Conservation (phyloP, 2,797 vertebrate species). For the Todus mexicanus region DNA sequence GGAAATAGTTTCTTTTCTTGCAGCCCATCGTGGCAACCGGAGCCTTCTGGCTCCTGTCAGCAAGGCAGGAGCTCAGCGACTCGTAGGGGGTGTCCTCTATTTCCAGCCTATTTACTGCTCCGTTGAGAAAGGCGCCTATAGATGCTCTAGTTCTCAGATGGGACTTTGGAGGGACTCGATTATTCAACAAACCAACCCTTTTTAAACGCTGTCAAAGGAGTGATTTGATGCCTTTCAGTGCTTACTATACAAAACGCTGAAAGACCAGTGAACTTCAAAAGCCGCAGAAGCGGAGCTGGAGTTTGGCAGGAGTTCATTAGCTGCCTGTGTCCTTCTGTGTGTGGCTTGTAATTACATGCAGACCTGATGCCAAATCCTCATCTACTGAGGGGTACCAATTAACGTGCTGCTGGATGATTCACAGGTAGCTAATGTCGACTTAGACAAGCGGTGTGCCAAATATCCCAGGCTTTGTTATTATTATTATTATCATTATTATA, state of each 20-base stretch:
- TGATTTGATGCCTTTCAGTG: slow-evolving; percentile 74
- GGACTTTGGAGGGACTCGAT: slow-evolving; percentile 55
- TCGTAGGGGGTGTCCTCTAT: slow-evolving; percentile 12
- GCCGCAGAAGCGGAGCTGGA: slow-evolving; percentile 66
- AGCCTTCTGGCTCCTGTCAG: neutral
- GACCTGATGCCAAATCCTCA: slow-evolving; percentile 70
- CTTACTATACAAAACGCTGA: slow-evolving; percentile 71
- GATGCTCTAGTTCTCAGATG: slow-evolving; percentile 64
- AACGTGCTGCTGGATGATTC: slow-evolving; percentile 67
- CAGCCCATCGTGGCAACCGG: neutral
- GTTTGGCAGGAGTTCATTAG: slow-evolving; percentile 74
- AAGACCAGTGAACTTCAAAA: slow-evolving; percentile 73
- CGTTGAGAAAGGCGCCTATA: slow-evolving; percentile 36
- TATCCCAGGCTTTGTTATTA: neutral
- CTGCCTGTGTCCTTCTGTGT: slow-evolving; percentile 76
- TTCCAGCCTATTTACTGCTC: slow-evolving; percentile 41
- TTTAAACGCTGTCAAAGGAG: slow-evolving; percentile 68
- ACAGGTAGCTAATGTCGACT: slow-evolving; percentile 29
- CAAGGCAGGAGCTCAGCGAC: slow-evolving; percentile 6
- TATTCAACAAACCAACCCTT: slow-evolving; percentile 69
- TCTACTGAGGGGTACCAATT: slow-evolving; percentile 73
- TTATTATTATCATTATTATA: too few species aligned
- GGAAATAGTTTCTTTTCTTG: slow-evolving; percentile 53
- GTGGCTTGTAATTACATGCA: slow-evolving; percentile 79
- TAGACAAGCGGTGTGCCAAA: neutral